phyloP scores from a whole-genome alignment of 2,797 vertebrate species.

The Poeciliopsis paucimaculata region DNA sequence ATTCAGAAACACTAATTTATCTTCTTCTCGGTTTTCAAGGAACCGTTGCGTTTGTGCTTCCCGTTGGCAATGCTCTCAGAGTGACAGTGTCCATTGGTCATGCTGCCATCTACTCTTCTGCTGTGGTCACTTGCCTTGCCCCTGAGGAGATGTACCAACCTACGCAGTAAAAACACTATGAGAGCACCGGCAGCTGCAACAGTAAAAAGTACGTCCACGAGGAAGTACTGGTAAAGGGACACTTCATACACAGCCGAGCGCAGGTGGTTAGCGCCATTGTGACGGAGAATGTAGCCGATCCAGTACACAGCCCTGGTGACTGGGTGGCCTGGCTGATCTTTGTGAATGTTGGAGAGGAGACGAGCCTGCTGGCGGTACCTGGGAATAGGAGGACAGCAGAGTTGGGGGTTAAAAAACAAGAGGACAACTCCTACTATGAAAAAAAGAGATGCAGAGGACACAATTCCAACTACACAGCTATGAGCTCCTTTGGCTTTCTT shows the following conservation, averaged over 20 bases:
- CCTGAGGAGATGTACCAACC: conserved; percentile 79
- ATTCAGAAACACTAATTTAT: conserved; percentile 84
- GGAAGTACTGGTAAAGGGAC: conserved; percentile 93
- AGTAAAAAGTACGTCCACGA: conserved; percentile 88
- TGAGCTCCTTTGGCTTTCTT: too few relatives aligned
- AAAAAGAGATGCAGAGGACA: neutral
- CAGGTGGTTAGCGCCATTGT: conserved; percentile 91
- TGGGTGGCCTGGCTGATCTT: conserved; percentile 95
- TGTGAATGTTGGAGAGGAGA: conserved; percentile 94
- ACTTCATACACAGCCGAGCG: conserved; percentile 91
- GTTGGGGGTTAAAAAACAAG: neutral
- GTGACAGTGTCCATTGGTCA: conserved; percentile 92
- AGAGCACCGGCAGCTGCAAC: conserved; percentile 78
- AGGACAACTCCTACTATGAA: neutral
- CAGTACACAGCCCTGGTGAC: conserved; percentile 94
- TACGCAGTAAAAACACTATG: conserved; percentile 75
- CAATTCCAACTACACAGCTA: too few relatives aligned
- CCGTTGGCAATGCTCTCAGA: conserved; percentile 90
- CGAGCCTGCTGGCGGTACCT: conserved; percentile 91
- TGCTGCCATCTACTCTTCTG: conserved; percentile 60
- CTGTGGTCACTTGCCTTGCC: conserved; percentile 71
- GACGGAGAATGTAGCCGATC: conserved; percentile 95
- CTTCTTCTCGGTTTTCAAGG: conserved; percentile 94
- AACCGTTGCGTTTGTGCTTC: conserved; percentile 92
- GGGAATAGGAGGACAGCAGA: neutral